A percentile compares a stretch with the other conserved stretches of the same genome.
phyloP scores from a whole-genome alignment of 2,888 invertebrate genomes.

The Diplazon laetatorius region DNA sequence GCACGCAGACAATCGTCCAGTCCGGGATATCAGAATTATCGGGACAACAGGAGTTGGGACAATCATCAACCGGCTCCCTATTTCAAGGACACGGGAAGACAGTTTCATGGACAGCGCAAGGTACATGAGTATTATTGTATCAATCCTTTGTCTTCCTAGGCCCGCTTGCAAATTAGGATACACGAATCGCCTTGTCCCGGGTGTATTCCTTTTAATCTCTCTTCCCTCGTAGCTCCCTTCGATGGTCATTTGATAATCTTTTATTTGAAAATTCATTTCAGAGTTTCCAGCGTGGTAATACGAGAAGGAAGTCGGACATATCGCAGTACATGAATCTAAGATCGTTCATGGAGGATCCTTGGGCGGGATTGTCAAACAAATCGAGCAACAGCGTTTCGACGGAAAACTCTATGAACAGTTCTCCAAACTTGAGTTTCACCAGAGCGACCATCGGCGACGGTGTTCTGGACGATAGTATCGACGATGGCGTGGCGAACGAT shows the following conservation, averaged over 20 bases:
- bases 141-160: too few relatives aligned
- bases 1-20: conserved; percentile 65
- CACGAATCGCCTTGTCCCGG: too few relatives aligned
- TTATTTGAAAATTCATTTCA: conserved; percentile 52
- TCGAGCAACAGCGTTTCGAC: conserved; percentile 43
- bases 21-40: conserved; percentile 67
- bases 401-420: conserved; percentile 25
- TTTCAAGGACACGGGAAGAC: conserved; percentile 32
- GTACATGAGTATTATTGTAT: too few relatives aligned
- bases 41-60: conserved; percentile 47
- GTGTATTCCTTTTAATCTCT: too few relatives aligned
- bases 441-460: background rate
- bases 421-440: conserved; percentile 24
- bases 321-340: conserved; percentile 71
- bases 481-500: conserved; percentile 26
- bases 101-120: conserved; percentile 51
- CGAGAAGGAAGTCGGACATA: conserved; percentile 67
- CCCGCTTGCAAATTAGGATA: too few relatives aligned
- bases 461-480: conserved; percentile 33
- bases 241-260: too few relatives aligned
- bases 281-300: conserved; percentile 65
- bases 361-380: conserved; percentile 72
- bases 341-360: conserved; percentile 76
- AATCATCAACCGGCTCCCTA: conserved; percentile 43
- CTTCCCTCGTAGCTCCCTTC: too few relatives aligned